Percentiles rank a stretch among this genome's conserved stretches.
These are phyloP conservation scores for Crotalus viridis DNA, from an alignment of 2,113 vertebrate species.

Conservation along the genomic window DNA sequence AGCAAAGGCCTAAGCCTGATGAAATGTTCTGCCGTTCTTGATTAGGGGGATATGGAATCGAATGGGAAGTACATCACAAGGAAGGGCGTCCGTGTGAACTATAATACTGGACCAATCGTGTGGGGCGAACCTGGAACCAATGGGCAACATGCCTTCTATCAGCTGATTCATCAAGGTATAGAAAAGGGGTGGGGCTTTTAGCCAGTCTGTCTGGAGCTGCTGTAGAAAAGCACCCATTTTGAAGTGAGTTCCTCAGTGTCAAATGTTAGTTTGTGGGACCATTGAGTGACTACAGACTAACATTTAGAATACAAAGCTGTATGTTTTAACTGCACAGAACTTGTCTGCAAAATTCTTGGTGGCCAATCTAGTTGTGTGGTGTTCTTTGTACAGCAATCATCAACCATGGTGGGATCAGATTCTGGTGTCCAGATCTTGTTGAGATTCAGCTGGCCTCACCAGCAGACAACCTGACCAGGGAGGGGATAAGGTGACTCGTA, in stretches of 20 bases:
- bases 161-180: slow-evolving; percentile 96
- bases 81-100: slow-evolving; percentile 80
- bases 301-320: not conserved
- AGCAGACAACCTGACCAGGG: not conserved
- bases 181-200: not conserved
- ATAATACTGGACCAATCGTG: slow-evolving; percentile 91
- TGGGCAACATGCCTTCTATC: slow-evolving; percentile 96
- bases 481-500: not conserved
- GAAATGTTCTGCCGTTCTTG: not conserved
- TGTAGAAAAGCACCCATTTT: not conserved
- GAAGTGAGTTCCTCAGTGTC: not conserved
- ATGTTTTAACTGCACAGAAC: not conserved
- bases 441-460: not conserved
- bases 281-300: not conserved
- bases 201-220: not conserved
- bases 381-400: not conserved
- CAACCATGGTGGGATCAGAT: not conserved
- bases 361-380: not conserved
- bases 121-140: slow-evolving; percentile 98
- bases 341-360: not conserved
- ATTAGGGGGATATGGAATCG: slow-evolving; percentile 96
- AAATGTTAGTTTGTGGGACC: not conserved
- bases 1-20: too few species aligned
- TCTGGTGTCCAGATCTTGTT: not conserved
- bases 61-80: slow-evolving; percentile 94